A percentile compares a stretch with the other conserved stretches of the same genome.
phyloP scores from a whole-genome alignment of 2,797 vertebrate species.

The Muscicapa comitata region DNA sequence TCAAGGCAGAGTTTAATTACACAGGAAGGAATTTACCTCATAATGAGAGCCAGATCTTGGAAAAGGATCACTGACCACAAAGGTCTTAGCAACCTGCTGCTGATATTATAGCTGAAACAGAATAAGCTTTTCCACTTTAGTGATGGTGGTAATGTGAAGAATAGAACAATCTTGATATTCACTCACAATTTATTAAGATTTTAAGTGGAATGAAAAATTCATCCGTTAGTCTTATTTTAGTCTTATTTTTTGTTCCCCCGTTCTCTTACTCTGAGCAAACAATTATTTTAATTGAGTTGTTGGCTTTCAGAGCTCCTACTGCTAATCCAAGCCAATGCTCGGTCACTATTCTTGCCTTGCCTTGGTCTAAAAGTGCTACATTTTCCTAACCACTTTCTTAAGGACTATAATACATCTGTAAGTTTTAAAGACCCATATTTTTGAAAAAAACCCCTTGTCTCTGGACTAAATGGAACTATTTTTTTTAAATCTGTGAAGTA shows the following conservation, averaged over 20 bases:
- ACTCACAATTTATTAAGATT: background rate
- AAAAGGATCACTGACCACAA: background rate
- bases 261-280: background rate
- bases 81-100: background rate
- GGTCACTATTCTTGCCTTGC: background rate
- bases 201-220: background rate
- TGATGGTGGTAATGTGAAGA: background rate
- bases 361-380: background rate
- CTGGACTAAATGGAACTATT: slow-evolving; percentile 19
- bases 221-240: background rate
- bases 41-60: background rate
- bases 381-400: slow-evolving; percentile 43
- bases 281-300: slow-evolving; percentile 12
- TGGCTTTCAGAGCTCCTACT: background rate
- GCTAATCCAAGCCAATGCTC: background rate
- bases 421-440: background rate
- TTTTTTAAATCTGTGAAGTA: background rate
- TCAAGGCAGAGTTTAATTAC: background rate
- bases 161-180: background rate
- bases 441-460: background rate
- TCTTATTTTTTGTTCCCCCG: background rate
- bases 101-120: background rate
- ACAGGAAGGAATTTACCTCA: background rate
- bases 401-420: background rate
- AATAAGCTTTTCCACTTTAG: background rate